phyloP scores from a whole-genome alignment of 2,888 invertebrate genomes.

The Drosophila diplacantha region DNA sequence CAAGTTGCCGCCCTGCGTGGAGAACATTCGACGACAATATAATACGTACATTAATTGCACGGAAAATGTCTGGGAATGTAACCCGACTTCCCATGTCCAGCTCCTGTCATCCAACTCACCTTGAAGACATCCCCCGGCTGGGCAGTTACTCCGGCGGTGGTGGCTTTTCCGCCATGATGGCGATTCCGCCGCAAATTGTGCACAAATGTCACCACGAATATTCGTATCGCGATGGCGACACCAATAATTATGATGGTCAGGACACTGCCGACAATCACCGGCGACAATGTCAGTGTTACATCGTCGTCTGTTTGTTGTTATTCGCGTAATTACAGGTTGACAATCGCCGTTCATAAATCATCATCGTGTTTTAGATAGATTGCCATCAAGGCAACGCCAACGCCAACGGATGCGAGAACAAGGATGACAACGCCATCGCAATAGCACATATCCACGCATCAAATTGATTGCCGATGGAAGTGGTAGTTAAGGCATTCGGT shows the following conservation, averaged over 20 bases:
- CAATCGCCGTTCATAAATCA: slow-evolving; percentile 64
- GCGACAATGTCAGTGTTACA: slow-evolving; percentile 76
- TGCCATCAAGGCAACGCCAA: slow-evolving; percentile 40
- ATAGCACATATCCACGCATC: slow-evolving; percentile 39
- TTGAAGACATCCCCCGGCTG: slow-evolving; percentile 76
- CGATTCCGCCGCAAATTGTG: slow-evolving; percentile 77
- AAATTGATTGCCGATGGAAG: slow-evolving; percentile 37
- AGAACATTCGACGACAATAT: slow-evolving; percentile 26
- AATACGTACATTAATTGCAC: slow-evolving; percentile 35
- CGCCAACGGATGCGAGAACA: slow-evolving; percentile 5
- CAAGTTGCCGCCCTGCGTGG: slow-evolving; percentile 70
- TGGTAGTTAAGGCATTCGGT: slow-evolving; percentile 31
- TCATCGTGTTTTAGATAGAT: slow-evolving; percentile 56
- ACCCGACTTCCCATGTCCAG: background rate
- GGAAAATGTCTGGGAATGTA: background rate
- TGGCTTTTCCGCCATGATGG: slow-evolving; percentile 76
- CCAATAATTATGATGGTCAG: slow-evolving; percentile 78
- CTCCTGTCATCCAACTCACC: slow-evolving; percentile 59
- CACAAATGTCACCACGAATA: slow-evolving; percentile 77
- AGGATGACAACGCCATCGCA: slow-evolving; percentile 13
- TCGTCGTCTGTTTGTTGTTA: slow-evolving; percentile 72
- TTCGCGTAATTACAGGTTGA: slow-evolving; percentile 67
- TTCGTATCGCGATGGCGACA: slow-evolving; percentile 76
- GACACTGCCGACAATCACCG: slow-evolving; percentile 77
- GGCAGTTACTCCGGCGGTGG: slow-evolving; percentile 70